Base-by-base conservation (phyloP, 2,113 vertebrate genomes). In the Myiozetetes cayanensis region DNA sequence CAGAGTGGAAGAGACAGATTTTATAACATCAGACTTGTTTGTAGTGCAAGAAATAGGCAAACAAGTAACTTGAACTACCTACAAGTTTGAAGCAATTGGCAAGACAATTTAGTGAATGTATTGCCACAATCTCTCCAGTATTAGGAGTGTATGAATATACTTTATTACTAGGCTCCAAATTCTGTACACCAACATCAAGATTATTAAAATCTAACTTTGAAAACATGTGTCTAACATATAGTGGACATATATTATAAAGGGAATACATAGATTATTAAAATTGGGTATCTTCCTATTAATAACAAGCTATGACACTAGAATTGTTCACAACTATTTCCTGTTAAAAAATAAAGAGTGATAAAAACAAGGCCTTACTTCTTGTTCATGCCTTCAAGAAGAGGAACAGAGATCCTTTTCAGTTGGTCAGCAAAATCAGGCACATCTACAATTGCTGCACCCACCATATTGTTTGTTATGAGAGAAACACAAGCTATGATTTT, bases 321-420 rank as follows among this genome's bases (percentile, higher is more conserved):
- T 50, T 80, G 19, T 18, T 76, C 56, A 31, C 27, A 59, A 46
- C 14, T 68, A 14, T 52, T 74, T 77, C 18, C 35, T 27, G 0
- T 41, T 33, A 3, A 74, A 49, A 58, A 35, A 49, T 3, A 65
- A 65, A 27, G 12, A 85, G 5, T 17, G 10, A 55, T 61, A 46
- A 85, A 85, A 91, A 71, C 61, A 87, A 98, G 25, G 53, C 23
- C 99, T 98, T 96, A 99, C 99, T 96, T 96, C 94, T 97, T 98
- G 92, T 97, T 98, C 98, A 99, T 98, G 90, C 98, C 99, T 85
- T 99, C 98, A 59, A 99, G 98, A 74, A 99, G 97, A 71, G 99
- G 98, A 39, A 97, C 52, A 49, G 97, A 97, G 97, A 99, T 98
- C 95, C 96, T 98, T 97, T 99, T 99, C 82, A 99, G 94, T 13